Base-by-base conservation (phyloP, 2,113 vertebrate genomes). In the Bubo scandiacus region DNA sequence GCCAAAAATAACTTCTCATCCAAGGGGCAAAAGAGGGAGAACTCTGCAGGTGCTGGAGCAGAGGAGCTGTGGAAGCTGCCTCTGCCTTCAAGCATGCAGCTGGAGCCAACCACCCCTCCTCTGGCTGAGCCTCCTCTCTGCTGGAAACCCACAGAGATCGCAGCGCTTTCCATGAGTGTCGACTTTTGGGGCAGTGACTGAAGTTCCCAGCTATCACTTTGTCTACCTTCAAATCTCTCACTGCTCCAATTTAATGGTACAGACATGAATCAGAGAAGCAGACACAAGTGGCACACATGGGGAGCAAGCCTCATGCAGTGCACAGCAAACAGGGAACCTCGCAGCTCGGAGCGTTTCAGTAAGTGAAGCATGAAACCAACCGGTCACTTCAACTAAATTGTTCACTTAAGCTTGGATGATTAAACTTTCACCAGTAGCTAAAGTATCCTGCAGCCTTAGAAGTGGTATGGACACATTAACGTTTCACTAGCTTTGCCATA, bases 1-100 rank as follows among this genome's bases (percentile, higher is more conserved):
- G 93, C 93, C 94, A 96, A 95, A 96, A 97, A 94, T 93, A 96
- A 94, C 85, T 97, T 95, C 77, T 91, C 1, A 13, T 95, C 90
- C 49, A 81, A 90, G 55, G 54, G 95, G 81, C 47, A 80, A 58
- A 86, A 65, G 70, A 65, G 38, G 38, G 78, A 96, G 74, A 94
- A n/a, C 63, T 73, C 78, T 78, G 94, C 88, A 83, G 90, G 85
- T 87, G 92, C 72, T 29, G 38, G 26, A 87, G 61, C 59, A 61
- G 81, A 71, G 81, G 61, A 81, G 78, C 68, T 38, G 18, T 63
- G 84, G 63, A 79, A 72, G 84, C 68, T 73, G 67, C 38, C 63
- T 88, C 75, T 90, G 70, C 80, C 74, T 92, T 49, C 63, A 51
- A 47, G 32, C 3, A 62, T 5, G 36, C 79, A 63, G 65, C 54